These are phyloP conservation scores for Aphis craccivora DNA, from an alignment of 1,140 invertebrate species.

Conservation along the genomic window DNA sequence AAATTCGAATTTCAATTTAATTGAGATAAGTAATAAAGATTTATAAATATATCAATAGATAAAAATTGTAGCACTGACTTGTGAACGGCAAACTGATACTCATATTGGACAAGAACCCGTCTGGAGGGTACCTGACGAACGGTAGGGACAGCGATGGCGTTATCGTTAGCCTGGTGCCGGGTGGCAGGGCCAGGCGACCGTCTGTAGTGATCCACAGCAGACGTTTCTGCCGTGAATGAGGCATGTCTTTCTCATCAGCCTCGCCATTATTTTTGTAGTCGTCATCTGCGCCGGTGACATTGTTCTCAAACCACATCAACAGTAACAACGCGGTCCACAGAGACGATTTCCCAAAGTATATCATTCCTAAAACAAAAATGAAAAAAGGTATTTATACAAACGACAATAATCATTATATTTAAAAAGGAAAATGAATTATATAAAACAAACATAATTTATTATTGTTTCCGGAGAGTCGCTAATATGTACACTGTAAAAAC, in stretches of 20 bases:
- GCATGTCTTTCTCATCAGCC: slow-evolving; percentile 51
- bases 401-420: background rate
- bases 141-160: slow-evolving; percentile 82
- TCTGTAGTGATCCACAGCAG: slow-evolving; percentile 84
- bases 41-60: background rate
- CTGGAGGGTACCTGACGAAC: slow-evolving; percentile 81
- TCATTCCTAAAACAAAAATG: slow-evolving; percentile 35
- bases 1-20: background rate
- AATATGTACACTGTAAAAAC: no score
- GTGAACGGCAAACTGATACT: slow-evolving; percentile 86
- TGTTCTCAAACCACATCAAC: slow-evolving; percentile 43
- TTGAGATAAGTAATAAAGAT: background rate
- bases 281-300: slow-evolving; percentile 41
- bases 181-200: slow-evolving; percentile 79
- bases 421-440: background rate
- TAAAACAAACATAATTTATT: background rate
- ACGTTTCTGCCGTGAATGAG: slow-evolving; percentile 80
- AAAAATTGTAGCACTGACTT: slow-evolving; percentile 70
- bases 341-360: slow-evolving; percentile 25
- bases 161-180: slow-evolving; percentile 79
- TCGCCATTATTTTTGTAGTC: background rate
- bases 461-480: background rate
- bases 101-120: slow-evolving; percentile 84
- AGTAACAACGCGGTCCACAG: slow-evolving; percentile 36
- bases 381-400: background rate